Conservation (phyloP, 1,140 invertebrate genomes). For the Brachionus asplanchnoidis region DNA sequence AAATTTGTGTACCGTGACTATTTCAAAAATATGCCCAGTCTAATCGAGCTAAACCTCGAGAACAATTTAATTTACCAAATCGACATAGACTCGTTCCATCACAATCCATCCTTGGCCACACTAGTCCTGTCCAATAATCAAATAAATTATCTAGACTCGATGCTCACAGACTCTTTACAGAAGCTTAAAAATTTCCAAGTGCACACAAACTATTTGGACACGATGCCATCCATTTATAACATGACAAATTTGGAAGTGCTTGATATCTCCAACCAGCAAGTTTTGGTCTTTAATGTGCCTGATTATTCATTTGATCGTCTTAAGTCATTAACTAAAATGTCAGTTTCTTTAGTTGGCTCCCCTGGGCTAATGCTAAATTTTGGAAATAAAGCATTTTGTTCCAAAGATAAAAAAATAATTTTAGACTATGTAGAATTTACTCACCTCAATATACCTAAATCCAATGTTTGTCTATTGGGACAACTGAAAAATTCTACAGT, state of each 20-base stretch:
- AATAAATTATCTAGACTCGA: background rate
- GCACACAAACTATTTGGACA: background rate
- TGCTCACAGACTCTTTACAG: background rate
- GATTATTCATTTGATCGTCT: background rate
- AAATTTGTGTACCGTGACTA: background rate
- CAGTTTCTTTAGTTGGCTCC: background rate
- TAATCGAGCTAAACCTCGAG: background rate
- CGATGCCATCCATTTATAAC: background rate
- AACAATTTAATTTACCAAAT: constrained; percentile 25
- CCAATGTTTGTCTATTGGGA: background rate
- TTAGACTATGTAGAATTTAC: background rate
- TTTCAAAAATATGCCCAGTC: background rate
- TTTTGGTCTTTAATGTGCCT: background rate
- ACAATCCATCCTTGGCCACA: background rate
- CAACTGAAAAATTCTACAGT: background rate
- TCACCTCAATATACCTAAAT: background rate
- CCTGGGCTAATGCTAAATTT: background rate
- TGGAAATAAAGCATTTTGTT: background rate
- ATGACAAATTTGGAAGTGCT: background rate
- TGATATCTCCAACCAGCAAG: background rate
- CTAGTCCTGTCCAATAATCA: background rate
- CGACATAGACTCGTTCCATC: background rate
- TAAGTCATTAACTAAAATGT: background rate
- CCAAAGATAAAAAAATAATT: background rate
- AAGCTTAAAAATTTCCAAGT: background rate